Evolutionary conservation across 30 jellyfish, hydroid and myxozoan species (phyloP), one percentile per base, ranked within the genome.

Genomic region (Aurelia aurita): DNA sequence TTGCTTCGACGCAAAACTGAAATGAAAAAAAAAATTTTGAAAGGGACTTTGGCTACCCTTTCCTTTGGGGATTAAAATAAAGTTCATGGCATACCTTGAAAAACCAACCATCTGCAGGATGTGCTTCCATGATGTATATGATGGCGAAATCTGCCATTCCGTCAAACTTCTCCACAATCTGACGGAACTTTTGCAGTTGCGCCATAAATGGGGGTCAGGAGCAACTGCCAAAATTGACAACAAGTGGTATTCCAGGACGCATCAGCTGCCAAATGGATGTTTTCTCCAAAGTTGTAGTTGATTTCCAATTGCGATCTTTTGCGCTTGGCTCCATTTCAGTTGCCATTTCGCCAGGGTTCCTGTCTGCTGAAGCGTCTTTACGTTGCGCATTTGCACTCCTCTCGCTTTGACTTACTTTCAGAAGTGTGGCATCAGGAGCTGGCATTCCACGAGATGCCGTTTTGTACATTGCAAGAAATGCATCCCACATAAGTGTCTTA

Each of bases 151-250:
- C 95, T 64, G 88, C 97, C 20, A 80, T 31, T 58, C 84, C 86
- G 57, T 46, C 79, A 51, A 69, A 89, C 27, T 64, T 71, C 57
- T 34, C 46, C 43, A 63, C 84, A 23, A 89, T 73, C 25, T 49
- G 72, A 58, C 85, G 74, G 86, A 80, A 89, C 72, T 55, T 71
- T 45, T 89, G 89, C 91, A 89, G 68, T 21, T 79, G 58, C 68
- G 90, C 88, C 90, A 89, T 80, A 31, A 89, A 89, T 87, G 94
- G 84, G 53, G 93, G 93, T 89, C 97, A 89, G 94, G 90, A 68
- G 87, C 90, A 79, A 44, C 97, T 89, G 46, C 97, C 97, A 44
- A 89, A 89, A 44, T 77, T 80, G 66, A 89, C 32, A 19, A 89
- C 95, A 13, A 89, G 90, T 46, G 97, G 97, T 57, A 80, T 69